Conservation (phyloP, 2,888 invertebrate species). For the Amphipoea oculea region DNA sequence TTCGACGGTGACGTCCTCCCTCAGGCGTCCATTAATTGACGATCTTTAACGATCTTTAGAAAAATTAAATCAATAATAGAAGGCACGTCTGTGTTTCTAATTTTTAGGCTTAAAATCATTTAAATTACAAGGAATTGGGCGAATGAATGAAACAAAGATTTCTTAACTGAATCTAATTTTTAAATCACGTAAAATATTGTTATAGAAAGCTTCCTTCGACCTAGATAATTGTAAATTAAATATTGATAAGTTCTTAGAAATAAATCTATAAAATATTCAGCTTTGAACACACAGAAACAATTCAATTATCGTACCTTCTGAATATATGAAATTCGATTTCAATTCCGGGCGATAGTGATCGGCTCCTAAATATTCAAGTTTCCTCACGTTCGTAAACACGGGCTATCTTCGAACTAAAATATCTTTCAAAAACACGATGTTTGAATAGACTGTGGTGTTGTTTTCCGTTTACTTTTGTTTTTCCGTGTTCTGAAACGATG, state of each 20-base stretch:
- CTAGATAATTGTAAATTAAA: conserved; percentile 24
- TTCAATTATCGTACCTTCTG: conserved; percentile 36
- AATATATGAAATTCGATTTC: conserved; percentile 44
- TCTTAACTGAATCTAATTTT: background rate
- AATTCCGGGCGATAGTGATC: conserved; percentile 34
- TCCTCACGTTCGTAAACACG: conserved; percentile 46
- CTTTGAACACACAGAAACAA: conserved; percentile 27
- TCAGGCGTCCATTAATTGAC: too few relatives aligned
- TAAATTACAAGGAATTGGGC: too few relatives aligned
- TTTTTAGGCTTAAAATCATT: background rate
- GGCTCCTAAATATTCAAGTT: conserved; percentile 50
- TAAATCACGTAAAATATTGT: background rate
- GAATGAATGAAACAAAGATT: background rate
- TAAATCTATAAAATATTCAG: conserved; percentile 36
- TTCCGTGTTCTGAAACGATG: background rate
- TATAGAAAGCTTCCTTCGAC: background rate
- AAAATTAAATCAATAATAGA: background rate
- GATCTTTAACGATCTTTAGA: too few relatives aligned
- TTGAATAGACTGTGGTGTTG: conserved; percentile 17
- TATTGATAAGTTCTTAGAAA: conserved; percentile 28
- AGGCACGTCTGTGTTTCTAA: too few relatives aligned
- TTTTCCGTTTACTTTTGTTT: conserved; percentile 28
- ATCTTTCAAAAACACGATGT: conserved; percentile 33
- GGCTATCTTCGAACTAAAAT: conserved; percentile 21
- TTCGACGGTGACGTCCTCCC: too few relatives aligned